These are phyloP conservation scores for Tragelaphus buxtoni DNA, from an alignment of 2,113 vertebrate genomes.

Conservation along the genomic window DNA sequence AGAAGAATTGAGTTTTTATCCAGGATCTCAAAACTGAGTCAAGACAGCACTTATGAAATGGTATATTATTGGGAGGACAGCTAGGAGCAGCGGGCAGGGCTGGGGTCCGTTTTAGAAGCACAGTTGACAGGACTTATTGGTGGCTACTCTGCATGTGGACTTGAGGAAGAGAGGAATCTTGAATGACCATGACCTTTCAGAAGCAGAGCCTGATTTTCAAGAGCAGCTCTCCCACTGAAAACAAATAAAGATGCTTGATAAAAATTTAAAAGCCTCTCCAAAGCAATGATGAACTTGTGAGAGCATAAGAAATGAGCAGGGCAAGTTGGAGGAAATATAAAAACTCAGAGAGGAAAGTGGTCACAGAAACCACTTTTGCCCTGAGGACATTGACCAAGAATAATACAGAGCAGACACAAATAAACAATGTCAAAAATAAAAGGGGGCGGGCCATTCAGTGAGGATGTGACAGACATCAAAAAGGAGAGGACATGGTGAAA, in stretches of 20 bases:
- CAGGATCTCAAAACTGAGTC: not conserved
- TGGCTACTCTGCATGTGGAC: not conserved
- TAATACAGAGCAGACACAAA: not conserved
- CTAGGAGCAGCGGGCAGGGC: not conserved
- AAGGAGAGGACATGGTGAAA: not conserved
- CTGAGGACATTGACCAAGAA: not conserved
- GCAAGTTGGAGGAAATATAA: not conserved
- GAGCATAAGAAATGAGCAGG: not conserved
- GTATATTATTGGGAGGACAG: not conserved
- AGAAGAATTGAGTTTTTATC: not conserved
- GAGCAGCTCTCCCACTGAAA: not conserved
- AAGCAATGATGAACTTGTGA: not conserved
- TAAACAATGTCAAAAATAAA: not conserved
- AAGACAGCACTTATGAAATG: not conserved
- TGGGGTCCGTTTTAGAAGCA: not conserved
- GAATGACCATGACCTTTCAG: not conserved
- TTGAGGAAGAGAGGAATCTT: not conserved
- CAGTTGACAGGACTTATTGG: rapidly evolving
- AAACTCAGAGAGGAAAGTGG: not conserved
- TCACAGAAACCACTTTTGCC: not conserved
- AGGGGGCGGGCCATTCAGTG: not conserved
- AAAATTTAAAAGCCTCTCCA: not conserved
- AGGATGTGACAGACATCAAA: not conserved
- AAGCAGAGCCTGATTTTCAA: not conserved
- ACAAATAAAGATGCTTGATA: not conserved